These are phyloP conservation scores for Pseudochirops corinnae DNA, from an alignment of 2,797 vertebrate genomes.

Conservation along the genomic window DNA sequence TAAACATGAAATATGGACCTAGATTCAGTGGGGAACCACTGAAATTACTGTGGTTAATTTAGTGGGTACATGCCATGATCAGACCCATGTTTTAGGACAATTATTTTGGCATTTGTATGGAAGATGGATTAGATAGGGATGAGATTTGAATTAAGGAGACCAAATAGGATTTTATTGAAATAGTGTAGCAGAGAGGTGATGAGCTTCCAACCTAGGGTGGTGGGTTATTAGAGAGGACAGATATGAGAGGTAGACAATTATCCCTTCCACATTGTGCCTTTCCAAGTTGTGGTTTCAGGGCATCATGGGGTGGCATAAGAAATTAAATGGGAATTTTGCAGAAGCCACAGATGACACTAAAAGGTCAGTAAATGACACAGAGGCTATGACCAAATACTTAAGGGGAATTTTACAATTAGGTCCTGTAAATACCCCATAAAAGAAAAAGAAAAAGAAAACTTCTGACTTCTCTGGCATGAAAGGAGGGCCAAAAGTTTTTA, in stretches of 20 bases:
- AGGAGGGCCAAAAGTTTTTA: neutral
- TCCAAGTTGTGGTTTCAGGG: neutral
- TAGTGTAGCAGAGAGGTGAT: neutral
- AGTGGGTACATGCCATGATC: neutral
- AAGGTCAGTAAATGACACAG: neutral
- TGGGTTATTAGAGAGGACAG: neutral
- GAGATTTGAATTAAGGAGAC: neutral
- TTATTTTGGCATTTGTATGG: neutral
- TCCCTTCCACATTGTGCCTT: neutral
- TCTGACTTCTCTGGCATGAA: neutral
- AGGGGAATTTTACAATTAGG: neutral
- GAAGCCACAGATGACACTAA: neutral
- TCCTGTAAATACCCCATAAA: neutral
- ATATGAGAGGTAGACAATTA: neutral
- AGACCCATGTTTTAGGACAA: neutral
- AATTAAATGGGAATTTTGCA: constrained; percentile 3
- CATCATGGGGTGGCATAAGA: neutral
- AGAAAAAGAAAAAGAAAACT: neutral
- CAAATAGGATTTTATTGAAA: neutral
- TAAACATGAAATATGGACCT: neutral
- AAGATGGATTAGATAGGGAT: neutral
- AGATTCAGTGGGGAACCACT: neutral
- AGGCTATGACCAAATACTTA: neutral
- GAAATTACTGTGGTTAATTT: neutral
- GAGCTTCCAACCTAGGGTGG: neutral